Conservation (phyloP, 2,113 vertebrate genomes). For the Otolemur garnettii region DNA sequence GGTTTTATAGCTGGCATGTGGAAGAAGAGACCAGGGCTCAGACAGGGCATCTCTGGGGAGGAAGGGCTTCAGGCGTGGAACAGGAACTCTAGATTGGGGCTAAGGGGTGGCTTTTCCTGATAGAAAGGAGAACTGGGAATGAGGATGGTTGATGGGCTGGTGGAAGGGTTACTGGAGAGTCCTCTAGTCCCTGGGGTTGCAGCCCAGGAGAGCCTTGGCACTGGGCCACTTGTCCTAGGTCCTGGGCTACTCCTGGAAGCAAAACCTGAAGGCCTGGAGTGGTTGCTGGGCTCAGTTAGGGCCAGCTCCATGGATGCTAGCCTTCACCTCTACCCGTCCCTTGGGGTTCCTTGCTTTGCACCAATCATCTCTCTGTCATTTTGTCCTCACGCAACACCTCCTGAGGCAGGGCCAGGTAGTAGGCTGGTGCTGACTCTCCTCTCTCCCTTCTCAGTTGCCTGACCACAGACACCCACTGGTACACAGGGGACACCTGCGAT, state of each 20-base stretch:
- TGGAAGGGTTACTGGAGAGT: background rate
- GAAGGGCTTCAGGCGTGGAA: background rate
- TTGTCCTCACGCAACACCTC: background rate
- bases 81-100: no score
- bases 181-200: background rate
- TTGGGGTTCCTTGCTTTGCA: background rate
- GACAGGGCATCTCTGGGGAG: background rate
- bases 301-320: background rate
- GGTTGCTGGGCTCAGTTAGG: background rate
- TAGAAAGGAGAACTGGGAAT: background rate
- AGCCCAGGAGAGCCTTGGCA: background rate
- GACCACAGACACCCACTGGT: conserved; percentile 76
- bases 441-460: conserved; percentile 60
- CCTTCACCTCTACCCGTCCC: background rate
- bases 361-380: no score
- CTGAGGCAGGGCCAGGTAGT: background rate
- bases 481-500: conserved; percentile 52
- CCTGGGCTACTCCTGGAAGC: background rate
- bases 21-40: background rate
- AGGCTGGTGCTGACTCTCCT: background rate
- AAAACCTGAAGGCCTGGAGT: background rate
- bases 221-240: background rate
- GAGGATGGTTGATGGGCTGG: no score
- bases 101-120: background rate
- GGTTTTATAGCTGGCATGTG: background rate